Evolutionary conservation across 2,113 vertebrate genomes (phyloP).

Genomic region (Mugil cephalus): DNA sequence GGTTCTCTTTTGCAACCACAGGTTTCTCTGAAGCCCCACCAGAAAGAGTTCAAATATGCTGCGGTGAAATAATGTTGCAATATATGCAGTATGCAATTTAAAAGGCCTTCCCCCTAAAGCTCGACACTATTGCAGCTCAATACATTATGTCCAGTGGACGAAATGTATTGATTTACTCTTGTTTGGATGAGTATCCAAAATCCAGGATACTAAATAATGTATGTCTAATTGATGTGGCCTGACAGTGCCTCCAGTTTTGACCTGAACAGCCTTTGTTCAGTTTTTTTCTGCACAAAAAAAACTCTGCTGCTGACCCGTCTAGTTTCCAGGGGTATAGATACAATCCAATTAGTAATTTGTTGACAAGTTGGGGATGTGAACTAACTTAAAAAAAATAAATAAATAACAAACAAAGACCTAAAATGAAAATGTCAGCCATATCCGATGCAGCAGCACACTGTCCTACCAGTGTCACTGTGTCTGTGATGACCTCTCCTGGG

Average conservation of each 20-base stretch:
- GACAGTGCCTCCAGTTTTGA: conserved; percentile 36
- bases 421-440: conserved; percentile 42
- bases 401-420: too few relatives aligned
- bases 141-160: conserved; percentile 8
- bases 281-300: conserved; percentile 35
- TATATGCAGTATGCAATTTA: conserved; percentile 4
- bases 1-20: conserved; percentile 25
- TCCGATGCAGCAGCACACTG: conserved; percentile 19
- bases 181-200: conserved; percentile 20
- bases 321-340: conserved; percentile 18
- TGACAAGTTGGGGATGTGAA: conserved; percentile 43
- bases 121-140: conserved; percentile 12
- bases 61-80: conserved; percentile 9
- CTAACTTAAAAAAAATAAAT: conserved; percentile 26
- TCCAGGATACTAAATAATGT: conserved; percentile 48
- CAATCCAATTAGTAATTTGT: conserved; percentile 63
- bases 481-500: conserved; percentile 3
- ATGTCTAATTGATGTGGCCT: conserved; percentile 32
- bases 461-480: background rate
- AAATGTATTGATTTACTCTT: conserved; percentile 28
- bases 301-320: conserved; percentile 45
- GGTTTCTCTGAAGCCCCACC: background rate
- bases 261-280: conserved; percentile 29
- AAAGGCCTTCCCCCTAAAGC: conserved; percentile 1
- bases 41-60: background rate